Evolutionary conservation across 2,113 vertebrate species (phyloP).

Genomic region (Hemiscyllium ocellatum): DNA sequence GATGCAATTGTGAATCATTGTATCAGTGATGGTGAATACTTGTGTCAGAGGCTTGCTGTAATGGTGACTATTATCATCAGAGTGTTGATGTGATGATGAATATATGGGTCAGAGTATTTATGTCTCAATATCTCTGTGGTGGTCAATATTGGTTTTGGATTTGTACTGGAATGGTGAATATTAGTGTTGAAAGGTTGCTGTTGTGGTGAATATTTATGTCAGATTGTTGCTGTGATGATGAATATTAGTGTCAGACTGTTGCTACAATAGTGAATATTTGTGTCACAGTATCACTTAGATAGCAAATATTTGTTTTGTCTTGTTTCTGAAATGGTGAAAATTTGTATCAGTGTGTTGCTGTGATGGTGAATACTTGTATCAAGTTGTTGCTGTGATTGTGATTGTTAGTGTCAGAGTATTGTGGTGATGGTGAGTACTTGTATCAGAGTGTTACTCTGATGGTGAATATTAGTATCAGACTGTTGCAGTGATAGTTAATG

Average conservation of each 20-base stretch:
- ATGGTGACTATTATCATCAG: no score
- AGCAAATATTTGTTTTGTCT: neutral
- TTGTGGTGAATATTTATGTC: neutral
- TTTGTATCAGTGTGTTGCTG: neutral
- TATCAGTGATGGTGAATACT: no score
- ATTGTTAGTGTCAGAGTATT: neutral
- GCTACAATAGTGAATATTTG: no score
- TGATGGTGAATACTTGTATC: no score
- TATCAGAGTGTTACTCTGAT: neutral
- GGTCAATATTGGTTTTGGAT: no score
- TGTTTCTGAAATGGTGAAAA: neutral
- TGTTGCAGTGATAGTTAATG: no score
- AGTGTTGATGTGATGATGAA: neutral
- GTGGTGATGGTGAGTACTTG: neutral
- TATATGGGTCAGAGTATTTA: neutral
- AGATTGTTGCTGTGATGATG: neutral
- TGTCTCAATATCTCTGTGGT: no score
- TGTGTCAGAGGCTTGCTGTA: no score
- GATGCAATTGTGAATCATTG: no score
- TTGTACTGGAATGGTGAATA: no score
- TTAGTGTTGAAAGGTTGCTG: neutral
- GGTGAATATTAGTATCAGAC: neutral
- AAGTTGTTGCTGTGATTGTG: neutral
- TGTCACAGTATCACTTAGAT: neutral
- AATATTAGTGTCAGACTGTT: neutral